phyloP scores from a whole-genome alignment of 2,888 invertebrate species.

The Mimas tiliae region DNA sequence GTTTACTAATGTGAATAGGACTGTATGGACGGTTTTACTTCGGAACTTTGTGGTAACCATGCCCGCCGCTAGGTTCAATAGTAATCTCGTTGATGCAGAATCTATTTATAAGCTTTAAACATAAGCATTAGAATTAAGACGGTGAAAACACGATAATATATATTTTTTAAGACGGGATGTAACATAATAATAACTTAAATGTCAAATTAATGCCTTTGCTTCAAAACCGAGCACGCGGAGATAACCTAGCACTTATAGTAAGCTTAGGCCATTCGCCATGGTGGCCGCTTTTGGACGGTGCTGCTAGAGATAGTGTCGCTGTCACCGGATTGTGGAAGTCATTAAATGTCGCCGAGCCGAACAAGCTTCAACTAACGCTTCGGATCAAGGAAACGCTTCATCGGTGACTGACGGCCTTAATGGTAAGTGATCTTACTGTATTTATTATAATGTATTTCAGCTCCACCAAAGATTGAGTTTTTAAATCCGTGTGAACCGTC shows the following conservation, averaged over 20 bases:
- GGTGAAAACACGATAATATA: constrained; percentile 59
- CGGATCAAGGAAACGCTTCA: constrained; percentile 81
- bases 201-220: constrained; percentile 83
- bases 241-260: constrained; percentile 85
- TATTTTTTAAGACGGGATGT: constrained; percentile 70
- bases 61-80: constrained; percentile 67
- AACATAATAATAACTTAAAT: constrained; percentile 69
- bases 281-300: constrained; percentile 79
- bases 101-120: constrained; percentile 71
- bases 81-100: constrained; percentile 56
- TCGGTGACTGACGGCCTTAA: constrained; percentile 66
- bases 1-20: constrained; percentile 73
- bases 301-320: constrained; percentile 75
- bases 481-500: constrained; percentile 86
- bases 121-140: constrained; percentile 61
- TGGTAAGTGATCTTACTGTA: constrained; percentile 64
- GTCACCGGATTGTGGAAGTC: constrained; percentile 72
- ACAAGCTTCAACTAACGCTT: constrained; percentile 84
- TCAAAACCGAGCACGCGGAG: constrained; percentile 82
- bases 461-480: constrained; percentile 72
- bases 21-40: constrained; percentile 65
- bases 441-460: constrained; percentile 62
- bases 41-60: constrained; percentile 72
- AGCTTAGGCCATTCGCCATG: constrained; percentile 78
- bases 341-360: constrained; percentile 79